phyloP scores from a whole-genome alignment of 1,140 invertebrate genomes.

The Colletes gigas region DNA sequence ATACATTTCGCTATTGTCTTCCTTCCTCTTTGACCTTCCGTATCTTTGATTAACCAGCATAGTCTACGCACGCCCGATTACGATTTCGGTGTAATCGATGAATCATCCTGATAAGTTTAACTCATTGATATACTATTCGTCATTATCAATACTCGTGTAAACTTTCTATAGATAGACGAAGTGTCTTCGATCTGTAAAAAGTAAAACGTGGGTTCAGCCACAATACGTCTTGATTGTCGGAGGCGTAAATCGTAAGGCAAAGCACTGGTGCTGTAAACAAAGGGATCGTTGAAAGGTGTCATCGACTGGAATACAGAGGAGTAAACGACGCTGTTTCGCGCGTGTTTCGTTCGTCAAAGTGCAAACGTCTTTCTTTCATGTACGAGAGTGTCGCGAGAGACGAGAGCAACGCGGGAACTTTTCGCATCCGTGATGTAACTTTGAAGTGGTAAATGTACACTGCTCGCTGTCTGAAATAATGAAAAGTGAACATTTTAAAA shows the following conservation, averaged over 20 bases:
- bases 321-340: constrained; percentile 28
- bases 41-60: neutral
- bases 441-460: constrained; percentile 23
- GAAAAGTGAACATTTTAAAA: constrained; percentile 33
- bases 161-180: neutral
- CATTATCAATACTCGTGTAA: neutral
- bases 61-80: neutral
- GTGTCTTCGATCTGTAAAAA: neutral
- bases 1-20: neutral
- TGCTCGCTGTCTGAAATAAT: neutral
- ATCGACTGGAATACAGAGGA: constrained; percentile 15
- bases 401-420: neutral
- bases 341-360: constrained; percentile 25
- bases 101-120: neutral
- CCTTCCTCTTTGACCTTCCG: neutral
- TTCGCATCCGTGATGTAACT: constrained; percentile 23
- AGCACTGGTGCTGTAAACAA: constrained; percentile 16
- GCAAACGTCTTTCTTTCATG: constrained; percentile 32
- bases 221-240: neutral
- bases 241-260: neutral
- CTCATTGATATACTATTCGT: neutral
- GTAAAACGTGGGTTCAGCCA: constrained; percentile 9
- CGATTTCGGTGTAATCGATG: neutral
- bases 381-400: neutral
- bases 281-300: constrained; percentile 43